Evolutionary conservation across 1,140 invertebrate genomes (phyloP), one percentile per base, ranked within the genome.

Genomic region (Lasioglossum baleicum): DNA sequence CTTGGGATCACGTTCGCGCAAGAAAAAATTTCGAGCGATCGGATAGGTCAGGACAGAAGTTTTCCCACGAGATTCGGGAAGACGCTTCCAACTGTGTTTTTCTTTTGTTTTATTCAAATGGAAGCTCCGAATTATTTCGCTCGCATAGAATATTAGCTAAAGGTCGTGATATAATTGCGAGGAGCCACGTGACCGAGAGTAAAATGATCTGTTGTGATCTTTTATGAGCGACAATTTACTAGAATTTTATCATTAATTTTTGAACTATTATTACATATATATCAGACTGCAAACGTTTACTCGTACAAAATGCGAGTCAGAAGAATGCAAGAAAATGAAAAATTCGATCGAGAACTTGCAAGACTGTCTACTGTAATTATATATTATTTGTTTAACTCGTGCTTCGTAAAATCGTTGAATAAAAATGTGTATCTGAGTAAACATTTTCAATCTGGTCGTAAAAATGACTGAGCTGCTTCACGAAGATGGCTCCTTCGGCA

Each of bases 1-100:
- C 15, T 5, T 20, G 51, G 13, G 35, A 72, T 78, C 35, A 7
- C 53, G 31, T 4, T 35, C 42, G 60, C 76, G 83, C 75, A 82
- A 69, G 35, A 4, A 20, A 73, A 26, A 78, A 48, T 69, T 60
- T 58, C 56, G 22, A 81, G 61, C 51, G 48, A 65, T 79, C 68
- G 60, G 60, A 68, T 73, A 87, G 75, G 70, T 86, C 73, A 82
- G 76, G 71, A 73, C 42, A 61, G 53, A 53, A 58, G 20, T 72
- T 63, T 42, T 15, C 61, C 40, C 40, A 58, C 48, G 40, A 84
- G 82, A 82, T 51, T 85, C 74, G 88, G 91, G 90, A 92, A 92
- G 89, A 92, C 90, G 86, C 90, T 91, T 91, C 91, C 91, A 89
- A 75, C 83, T 76, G 60, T 58, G 20, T 0, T 58, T 58, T 82